Evolutionary conservation across 1,140 invertebrate genomes (phyloP).

Genomic region (Zaprionus vittiger): DNA sequence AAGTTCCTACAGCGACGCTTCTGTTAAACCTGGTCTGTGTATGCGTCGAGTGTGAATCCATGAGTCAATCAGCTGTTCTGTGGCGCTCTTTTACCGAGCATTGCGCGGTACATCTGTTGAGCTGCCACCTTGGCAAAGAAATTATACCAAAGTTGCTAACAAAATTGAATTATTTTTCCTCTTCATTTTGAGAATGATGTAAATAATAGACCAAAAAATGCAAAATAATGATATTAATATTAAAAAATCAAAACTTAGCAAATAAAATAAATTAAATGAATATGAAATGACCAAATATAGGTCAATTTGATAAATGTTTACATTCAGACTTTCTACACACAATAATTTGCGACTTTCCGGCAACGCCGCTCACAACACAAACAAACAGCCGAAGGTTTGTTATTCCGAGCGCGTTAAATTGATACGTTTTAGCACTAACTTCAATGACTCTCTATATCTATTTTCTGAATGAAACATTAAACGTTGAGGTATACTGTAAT

Average conservation of each 20-base stretch:
- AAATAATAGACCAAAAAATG: not conserved
- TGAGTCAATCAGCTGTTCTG: slow-evolving; percentile 51
- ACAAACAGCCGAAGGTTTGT: slow-evolving; percentile 64
- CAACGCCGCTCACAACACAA: slow-evolving; percentile 62
- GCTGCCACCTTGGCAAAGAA: slow-evolving; percentile 50
- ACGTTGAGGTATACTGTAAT: slow-evolving; percentile 19
- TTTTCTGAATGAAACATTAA: slow-evolving; percentile 57
- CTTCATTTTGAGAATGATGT: too few species aligned
- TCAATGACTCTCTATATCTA: slow-evolving; percentile 5
- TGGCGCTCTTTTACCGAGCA: slow-evolving; percentile 43
- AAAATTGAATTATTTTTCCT: not conserved
- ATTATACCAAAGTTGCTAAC: not conserved
- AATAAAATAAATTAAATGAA: not conserved
- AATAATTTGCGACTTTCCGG: slow-evolving; percentile 27
- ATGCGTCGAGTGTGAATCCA: slow-evolving; percentile 18
- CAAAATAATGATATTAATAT: not conserved
- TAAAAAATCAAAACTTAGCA: not conserved
- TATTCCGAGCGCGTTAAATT: slow-evolving; percentile 59
- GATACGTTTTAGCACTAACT: slow-evolving; percentile 62
- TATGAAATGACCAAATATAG: slow-evolving; percentile 15
- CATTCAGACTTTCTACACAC: slow-evolving; percentile 8
- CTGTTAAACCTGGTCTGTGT: slow-evolving; percentile 26
- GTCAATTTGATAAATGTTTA: slow-evolving; percentile 33
- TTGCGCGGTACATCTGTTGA: slow-evolving; percentile 52
- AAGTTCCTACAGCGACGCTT: slow-evolving; percentile 33